Evolutionary conservation across 2,888 invertebrate genomes (phyloP), one percentile per base, ranked within the genome.

Genomic region (Cenopis cana): DNA sequence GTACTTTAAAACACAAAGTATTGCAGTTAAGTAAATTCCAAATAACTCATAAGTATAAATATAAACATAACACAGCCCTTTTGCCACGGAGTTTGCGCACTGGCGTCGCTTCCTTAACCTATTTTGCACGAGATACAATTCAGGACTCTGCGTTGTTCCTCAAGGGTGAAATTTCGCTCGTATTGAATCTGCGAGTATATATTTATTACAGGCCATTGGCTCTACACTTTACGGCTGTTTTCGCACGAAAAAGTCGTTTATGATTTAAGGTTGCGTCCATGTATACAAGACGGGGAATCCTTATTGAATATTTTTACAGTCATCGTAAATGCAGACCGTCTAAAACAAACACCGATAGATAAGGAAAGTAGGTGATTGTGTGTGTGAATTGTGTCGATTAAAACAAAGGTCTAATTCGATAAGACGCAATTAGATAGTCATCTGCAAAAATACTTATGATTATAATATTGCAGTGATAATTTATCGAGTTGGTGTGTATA

Each of bases 51-150:
- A 80, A 76, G 75, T 76, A 77, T 77, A 78, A 75, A 79, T 77
- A 78, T 79, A 80, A 76, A 75, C 75, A 79, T 76, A 77, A 75
- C 71, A 77, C 77, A 79, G 79, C 80, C 80, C 77, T 83, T 33
- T 83, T 80, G 77, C 71, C 68, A 64, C 76, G 73, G 85, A 86
- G 87, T 84, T 82, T 87, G 86, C 86, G 85, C 85, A 86, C 76
- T 82, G 73, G 68, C 73, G 76, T 71, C 76, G 76, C 74, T 79
- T 79, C 77, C 80, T 78, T 83, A 85, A 84, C 84, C 85, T 82
- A 84, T 84, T 85, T 85, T 76, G 79, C 76, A 76, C 74, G 78
- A 79, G 79, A 81, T 76, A 79, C 79, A 78, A 81, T 82, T 84
- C 77, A 76, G 79, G 79, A 82, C 77, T 76, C 74, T 74, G 52